Conservation (phyloP, 2,888 invertebrate genomes). For the Eumerus sabulonum region DNA sequence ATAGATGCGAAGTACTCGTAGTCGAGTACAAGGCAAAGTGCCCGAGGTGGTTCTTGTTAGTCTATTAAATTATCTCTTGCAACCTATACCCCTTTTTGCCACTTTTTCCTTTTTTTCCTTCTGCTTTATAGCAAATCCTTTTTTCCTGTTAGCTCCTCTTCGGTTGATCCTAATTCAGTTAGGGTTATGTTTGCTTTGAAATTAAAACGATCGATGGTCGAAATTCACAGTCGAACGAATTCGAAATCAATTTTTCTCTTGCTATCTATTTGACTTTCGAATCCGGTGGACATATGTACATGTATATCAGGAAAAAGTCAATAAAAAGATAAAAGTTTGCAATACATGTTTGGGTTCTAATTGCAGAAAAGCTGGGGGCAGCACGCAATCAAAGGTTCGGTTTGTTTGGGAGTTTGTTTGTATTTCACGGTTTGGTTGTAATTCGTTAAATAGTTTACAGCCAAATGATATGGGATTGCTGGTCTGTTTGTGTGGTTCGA, state of each 20-base stretch:
- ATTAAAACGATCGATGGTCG: slow-evolving; percentile 66
- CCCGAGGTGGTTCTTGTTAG: slow-evolving; percentile 66
- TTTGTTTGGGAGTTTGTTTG: slow-evolving; percentile 53
- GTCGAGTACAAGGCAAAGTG: slow-evolving; percentile 54
- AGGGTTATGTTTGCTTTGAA: slow-evolving; percentile 63
- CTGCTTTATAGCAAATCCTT: background rate
- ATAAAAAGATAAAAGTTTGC: slow-evolving; percentile 44
- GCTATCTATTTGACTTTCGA: slow-evolving; percentile 66
- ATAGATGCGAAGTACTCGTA: slow-evolving; percentile 49
- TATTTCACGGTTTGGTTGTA: slow-evolving; percentile 34
- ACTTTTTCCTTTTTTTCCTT: background rate
- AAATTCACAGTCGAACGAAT: slow-evolving; percentile 58
- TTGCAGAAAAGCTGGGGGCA: slow-evolving; percentile 57
- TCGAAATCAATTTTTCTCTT: slow-evolving; percentile 60
- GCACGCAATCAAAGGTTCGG: slow-evolving; percentile 49
- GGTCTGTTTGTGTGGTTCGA: too few species aligned
- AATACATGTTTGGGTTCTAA: slow-evolving; percentile 52
- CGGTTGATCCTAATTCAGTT: slow-evolving; percentile 2
- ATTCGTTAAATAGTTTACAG: slow-evolving; percentile 53
- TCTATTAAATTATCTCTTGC: slow-evolving; percentile 67
- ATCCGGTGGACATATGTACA: slow-evolving; percentile 30
- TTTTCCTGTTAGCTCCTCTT: background rate
- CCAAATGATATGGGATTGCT: background rate
- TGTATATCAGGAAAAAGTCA: slow-evolving; percentile 39
- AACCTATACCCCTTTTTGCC: slow-evolving; percentile 30